Evolutionary conservation across 2,113 vertebrate genomes (phyloP).

Genomic region (Lonchura striata): DNA sequence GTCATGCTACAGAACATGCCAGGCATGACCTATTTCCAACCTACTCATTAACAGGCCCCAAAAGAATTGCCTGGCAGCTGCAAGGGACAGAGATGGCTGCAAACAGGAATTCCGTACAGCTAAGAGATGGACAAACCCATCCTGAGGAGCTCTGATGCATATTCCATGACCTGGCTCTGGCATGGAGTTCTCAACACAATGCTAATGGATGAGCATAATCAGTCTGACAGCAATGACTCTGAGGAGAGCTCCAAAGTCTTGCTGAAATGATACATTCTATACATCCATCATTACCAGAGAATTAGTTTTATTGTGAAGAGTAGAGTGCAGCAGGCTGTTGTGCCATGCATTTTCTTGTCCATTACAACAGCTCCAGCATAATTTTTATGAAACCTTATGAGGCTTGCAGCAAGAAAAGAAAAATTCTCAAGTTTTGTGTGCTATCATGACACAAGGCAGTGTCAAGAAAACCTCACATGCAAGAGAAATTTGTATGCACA

Average conservation of each 20-base stretch:
- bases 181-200: not conserved
- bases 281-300: not conserved
- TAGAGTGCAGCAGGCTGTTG: not conserved
- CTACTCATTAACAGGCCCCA: not conserved
- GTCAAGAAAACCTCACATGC: not conserved
- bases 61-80: not conserved
- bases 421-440: constrained; percentile 1
- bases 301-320: constrained; percentile 34
- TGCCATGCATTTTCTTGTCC: constrained; percentile 1
- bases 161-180: not conserved
- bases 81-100: not conserved
- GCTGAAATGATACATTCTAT: constrained; percentile 30
- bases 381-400: constrained; percentile 2
- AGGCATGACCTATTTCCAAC: not conserved
- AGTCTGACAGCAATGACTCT: constrained; percentile 17
- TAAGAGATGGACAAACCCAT: not conserved
- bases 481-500: constrained; percentile 4
- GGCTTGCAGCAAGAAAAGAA: not conserved
- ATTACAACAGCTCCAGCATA: not conserved
- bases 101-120: not conserved
- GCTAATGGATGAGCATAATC: constrained; percentile 38
- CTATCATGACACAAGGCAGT: not conserved
- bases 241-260: constrained; percentile 18
- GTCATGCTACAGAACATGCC: not conserved
- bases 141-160: not conserved